Conservation (phyloP, 2,888 invertebrate species). For the Capitulum mitella region DNA sequence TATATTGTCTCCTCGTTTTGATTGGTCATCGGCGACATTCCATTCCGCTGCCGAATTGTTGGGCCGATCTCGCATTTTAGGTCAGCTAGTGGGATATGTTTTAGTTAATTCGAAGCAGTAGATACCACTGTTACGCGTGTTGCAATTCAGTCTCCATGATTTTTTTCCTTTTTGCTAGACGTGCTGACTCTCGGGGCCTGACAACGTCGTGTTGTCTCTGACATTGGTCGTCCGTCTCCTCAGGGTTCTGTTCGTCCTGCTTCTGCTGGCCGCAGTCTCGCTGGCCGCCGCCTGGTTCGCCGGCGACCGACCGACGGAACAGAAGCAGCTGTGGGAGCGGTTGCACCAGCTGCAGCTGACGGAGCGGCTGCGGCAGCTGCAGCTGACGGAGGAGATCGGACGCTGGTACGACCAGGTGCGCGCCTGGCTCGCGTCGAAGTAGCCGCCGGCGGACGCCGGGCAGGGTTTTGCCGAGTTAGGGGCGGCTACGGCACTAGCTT, state of each 20-base stretch:
- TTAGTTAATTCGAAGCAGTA: too few relatives aligned
- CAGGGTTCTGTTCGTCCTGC: not conserved
- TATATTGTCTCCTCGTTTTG: too few relatives aligned
- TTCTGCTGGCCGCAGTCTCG: not conserved
- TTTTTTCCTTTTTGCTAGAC: not conserved
- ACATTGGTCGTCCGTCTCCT: not conserved
- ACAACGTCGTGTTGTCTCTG: not conserved
- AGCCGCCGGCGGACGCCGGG: not conserved
- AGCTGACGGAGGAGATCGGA: not conserved
- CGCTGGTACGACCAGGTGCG: not conserved
- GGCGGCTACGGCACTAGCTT: too few relatives aligned
- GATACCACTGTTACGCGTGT: too few relatives aligned
- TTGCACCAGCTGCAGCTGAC: not conserved
- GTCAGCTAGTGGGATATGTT: too few relatives aligned
- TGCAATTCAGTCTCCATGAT: too few relatives aligned
- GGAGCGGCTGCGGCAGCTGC: not conserved
- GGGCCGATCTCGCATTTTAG: too few relatives aligned
- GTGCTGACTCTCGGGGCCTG: not conserved
- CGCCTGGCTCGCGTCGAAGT: not conserved
- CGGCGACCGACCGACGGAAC: not conserved
- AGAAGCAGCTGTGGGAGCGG: not conserved
- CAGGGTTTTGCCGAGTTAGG: not conserved
- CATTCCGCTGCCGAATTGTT: too few relatives aligned
- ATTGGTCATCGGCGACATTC: too few relatives aligned
- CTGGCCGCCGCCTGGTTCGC: too few relatives aligned